Evolutionary conservation across 2,888 invertebrate genomes (phyloP), one percentile per base, ranked within the genome.

Genomic region (Mylabris sibirica): DNA sequence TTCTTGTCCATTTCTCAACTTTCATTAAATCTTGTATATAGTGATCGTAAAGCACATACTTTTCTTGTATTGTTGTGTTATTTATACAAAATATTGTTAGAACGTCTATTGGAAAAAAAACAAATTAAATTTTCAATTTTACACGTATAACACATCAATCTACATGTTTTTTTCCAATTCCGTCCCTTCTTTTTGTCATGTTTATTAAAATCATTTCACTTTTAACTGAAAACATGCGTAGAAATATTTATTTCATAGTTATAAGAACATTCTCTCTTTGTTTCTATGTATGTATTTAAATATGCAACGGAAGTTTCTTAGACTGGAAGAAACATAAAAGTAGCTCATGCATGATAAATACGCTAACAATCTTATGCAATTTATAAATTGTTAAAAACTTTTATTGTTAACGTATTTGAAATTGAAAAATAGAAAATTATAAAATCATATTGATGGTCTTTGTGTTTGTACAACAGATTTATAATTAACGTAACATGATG

Each of bases 271-370:
- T 53, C 53, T 57, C 57, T 57, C 26, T 30, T 30, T 30, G 30
- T 30, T n/a, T n/a, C n/a, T n/a, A 8, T 8, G 30, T 6, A 30
- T 30, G 30, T 57, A 1, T 26, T 24, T 57, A 26, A 26, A 26
- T 26, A 57, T 57, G 57, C 57, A 57, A 57, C 26, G 57, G 57
- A 57, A 57, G 57, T 57, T 57, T 57, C 57, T 26, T 57, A 57
- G 57, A 57, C 6, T 57, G 6, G 26, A 26, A 26, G 57, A 6
- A 57, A 57, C 26, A 57, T 24, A 26, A 57, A 57, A 57, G 14
- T 57, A 57, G 57, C 24, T 57, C 57, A 57, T 57, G 57, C 57
- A 57, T 57, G 26, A 14, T 57, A 57, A 57, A 57, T 24, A 57
- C 24, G 14, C 2, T 57, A 57, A 57, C n/a, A 26, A 57, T 24